A percentile compares a stretch with the other conserved stretches of the same genome.
Evolutionary conservation across 2,888 invertebrate genomes (phyloP).

Genomic region (Biston stratarius): DNA sequence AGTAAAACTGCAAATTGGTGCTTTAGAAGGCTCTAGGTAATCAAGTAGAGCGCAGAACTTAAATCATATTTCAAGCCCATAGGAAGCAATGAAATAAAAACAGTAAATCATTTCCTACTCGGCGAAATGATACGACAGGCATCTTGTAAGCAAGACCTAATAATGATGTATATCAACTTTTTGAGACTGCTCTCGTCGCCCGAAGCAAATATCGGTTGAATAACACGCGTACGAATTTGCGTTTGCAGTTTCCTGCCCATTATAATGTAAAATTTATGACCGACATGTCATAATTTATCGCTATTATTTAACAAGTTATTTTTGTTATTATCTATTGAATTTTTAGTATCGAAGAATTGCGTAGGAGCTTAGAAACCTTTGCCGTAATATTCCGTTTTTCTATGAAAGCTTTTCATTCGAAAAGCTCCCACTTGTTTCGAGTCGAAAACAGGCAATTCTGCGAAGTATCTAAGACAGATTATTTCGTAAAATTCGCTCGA

Average conservation of each 20-base stretch:
- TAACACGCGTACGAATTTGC: constrained; percentile 22
- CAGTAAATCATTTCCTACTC: constrained; percentile 13
- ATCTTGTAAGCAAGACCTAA: constrained; percentile 37
- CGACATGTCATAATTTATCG: constrained; percentile 17
- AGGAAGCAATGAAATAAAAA: constrained; percentile 13
- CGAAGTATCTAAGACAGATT: not conserved
- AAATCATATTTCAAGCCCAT: not conserved
- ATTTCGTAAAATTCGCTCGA: not conserved
- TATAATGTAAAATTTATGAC: constrained; percentile 29
- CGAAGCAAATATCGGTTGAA: constrained; percentile 35
- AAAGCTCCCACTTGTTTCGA: not conserved
- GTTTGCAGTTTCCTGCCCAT: constrained; percentile 31
- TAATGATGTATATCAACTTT: constrained; percentile 39
- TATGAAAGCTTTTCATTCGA: not conserved
- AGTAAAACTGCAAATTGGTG: no score
- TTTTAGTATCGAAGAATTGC: not conserved
- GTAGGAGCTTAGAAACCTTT: not conserved
- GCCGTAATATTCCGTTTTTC: not conserved
- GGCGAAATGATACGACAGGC: constrained; percentile 6
- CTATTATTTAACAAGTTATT: constrained; percentile 11
- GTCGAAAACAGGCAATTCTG: constrained; percentile 1
- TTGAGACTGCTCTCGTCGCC: constrained; percentile 41
- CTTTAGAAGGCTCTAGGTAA: not conserved
- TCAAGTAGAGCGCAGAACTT: not conserved
- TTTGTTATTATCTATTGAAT: not conserved